These are phyloP conservation scores for Pseudobourletiella spinata DNA, from an alignment of 1,140 invertebrate genomes.

Conservation along the genomic window DNA sequence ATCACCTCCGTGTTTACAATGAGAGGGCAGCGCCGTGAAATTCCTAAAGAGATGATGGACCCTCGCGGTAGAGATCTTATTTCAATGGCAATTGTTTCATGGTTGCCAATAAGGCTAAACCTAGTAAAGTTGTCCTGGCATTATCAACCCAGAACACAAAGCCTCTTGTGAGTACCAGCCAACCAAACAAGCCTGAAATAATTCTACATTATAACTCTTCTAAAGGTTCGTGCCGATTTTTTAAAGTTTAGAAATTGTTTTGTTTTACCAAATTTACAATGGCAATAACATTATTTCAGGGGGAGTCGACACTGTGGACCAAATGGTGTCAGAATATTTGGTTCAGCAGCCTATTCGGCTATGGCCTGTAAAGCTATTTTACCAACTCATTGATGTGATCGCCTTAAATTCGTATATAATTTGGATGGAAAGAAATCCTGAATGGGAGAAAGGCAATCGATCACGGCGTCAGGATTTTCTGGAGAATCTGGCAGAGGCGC, in stretches of 20 bases:
- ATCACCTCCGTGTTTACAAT: neutral
- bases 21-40: neutral
- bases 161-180: neutral
- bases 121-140: neutral
- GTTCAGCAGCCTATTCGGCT: neutral
- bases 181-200: slow-evolving; percentile 41
- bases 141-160: neutral
- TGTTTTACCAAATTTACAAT: too few relatives aligned
- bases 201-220: slow-evolving; percentile 42
- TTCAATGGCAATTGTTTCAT: too few relatives aligned
- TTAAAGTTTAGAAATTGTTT: neutral
- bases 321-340: slow-evolving; percentile 1
- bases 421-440: neutral
- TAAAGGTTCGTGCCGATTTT: slow-evolving; percentile 41
- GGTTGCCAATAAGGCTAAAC: neutral
- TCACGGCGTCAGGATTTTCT: neutral
- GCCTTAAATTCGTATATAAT: neutral
- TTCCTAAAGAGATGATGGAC: neutral
- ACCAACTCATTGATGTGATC: neutral
- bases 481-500: neutral
- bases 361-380: slow-evolving; percentile 2
- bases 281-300: too few relatives aligned
- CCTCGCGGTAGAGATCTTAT: neutral
- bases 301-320: slow-evolving; percentile 14
- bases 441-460: neutral